Evolutionary conservation across 2,888 invertebrate genomes (phyloP), one percentile per base, ranked within the genome.

Genomic region (Pyrgus malvae): DNA sequence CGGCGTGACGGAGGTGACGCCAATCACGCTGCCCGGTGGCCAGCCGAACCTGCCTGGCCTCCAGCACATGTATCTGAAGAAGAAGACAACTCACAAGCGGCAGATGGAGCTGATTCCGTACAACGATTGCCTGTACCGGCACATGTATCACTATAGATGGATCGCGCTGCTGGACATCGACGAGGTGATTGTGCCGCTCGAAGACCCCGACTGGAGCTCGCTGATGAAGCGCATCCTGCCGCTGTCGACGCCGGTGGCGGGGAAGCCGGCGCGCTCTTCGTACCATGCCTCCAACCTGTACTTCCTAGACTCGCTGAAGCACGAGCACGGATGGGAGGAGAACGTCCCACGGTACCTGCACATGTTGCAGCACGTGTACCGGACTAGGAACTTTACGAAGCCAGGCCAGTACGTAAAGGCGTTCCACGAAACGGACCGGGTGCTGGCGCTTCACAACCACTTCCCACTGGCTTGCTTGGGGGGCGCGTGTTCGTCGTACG

Each of bases 21-120:
- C 95, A 0, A 79, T 97, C 31, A 96, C 96, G 3, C 84, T 98
- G 60, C 97, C 98, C 0, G 97, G 97, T 7, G 96, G 96, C 0
- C 96, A 97, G 74, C 98, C 98, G 0, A 98, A 98, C 80, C 93
- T 96, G 31, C 96, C 97, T 0, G 94, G 95, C 0, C 94, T 97
- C 69, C 96, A 97, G 76, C 97, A 97, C 80, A 92, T 97, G 84
- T 98, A 97, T 76, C 91, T 98, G 46, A 95, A 95, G 55, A 96
- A 96, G 77, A 98, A 97, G 83, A 94, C 96, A 23, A 97, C 97
- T 71, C 96, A 98, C 85, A 98, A 98, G 83, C 92, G 98, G 9
- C 96, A 98, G 80, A 97, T 98, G 87, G 98, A 98, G 84, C 92
- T 98, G 57, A 96, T 98, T 67, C 98, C 98, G 8, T 98, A 98